Evolutionary conservation across 2,113 vertebrate species (phyloP), one percentile per base, ranked within the genome.

Genomic region (Epinephelus lanceolatus): DNA sequence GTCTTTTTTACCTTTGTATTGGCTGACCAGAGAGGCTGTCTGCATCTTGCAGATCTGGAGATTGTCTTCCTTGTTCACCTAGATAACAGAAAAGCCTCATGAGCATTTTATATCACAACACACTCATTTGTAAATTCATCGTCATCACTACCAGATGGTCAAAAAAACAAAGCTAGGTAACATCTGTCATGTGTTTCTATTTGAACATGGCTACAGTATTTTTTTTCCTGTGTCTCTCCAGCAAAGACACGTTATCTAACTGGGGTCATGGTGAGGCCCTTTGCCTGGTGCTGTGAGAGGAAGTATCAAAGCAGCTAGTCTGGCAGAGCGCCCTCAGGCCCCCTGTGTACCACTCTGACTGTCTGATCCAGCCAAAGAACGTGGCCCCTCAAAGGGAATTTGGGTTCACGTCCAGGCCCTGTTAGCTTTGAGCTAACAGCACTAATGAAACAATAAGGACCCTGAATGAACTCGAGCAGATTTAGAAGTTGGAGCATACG

Each of bases 21-120:
- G 15, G 83, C 73, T 94, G 92, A 92, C 88, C 94, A 63, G 92
- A 88, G n/a, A 89, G 83, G 76, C 92, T 79, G 66, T 90, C 85
- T 56, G 85, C 75, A 18, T 96, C 94, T n/a, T 85, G 91, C 62
- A 89, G 83, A 86, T 97, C 96, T 6, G 93, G 83, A 86, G 67
- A 92, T 84, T 89, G 88, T 25, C 87, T 80, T 69, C 69, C 85
- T 49, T 77, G 70, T 42, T 94, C 89, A 86, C 83, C 95, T 96
- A 15, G 15, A 85, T 14, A 71, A 42, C 10, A 87, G 71, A 0
- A 0, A 63, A 78, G 23, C 12, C n/a, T 71, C 7, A n/a, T 80
- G 45, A 82, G 37, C 23, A 53, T 45, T 71, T 83, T 40, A 60
- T 0, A 65, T 47, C 37, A 71, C 55, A 30, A 14, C 17, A 69